phyloP scores from a whole-genome alignment of 2,113 vertebrate species.

The Illadopsis cleaveri region DNA sequence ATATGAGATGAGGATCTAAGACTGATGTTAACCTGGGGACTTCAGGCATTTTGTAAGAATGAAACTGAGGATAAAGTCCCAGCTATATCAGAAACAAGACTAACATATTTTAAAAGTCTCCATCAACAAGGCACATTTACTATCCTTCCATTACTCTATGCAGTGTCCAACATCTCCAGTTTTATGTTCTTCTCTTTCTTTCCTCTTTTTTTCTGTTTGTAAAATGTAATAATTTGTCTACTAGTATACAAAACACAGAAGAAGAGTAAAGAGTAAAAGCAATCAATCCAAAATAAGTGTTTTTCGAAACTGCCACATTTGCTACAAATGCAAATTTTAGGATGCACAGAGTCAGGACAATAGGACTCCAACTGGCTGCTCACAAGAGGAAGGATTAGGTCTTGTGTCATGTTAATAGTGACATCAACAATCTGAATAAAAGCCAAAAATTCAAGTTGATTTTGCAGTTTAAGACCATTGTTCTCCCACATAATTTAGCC shows the following conservation, averaged over 20 bases:
- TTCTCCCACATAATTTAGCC: background rate
- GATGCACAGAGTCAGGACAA: background rate
- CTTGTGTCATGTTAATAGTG: constrained; percentile 42
- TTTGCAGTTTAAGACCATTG: constrained; percentile 50
- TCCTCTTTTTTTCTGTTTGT: background rate
- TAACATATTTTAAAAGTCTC: background rate
- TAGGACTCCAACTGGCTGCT: background rate
- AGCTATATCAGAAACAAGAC: background rate
- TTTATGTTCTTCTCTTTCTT: background rate
- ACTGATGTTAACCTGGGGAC: background rate
- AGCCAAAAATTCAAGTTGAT: constrained; percentile 57
- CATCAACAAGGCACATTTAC: background rate
- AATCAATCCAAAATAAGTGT: background rate
- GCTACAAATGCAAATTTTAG: background rate
- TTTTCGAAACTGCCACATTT: background rate
- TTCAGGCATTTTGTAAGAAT: background rate
- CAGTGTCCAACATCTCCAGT: background rate
- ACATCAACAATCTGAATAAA: constrained; percentile 58
- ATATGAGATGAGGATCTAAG: background rate
- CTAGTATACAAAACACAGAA: background rate
- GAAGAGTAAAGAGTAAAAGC: background rate
- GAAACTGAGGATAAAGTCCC: background rate
- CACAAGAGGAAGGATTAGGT: constrained; percentile 50
- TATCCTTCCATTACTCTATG: background rate
- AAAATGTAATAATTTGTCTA: background rate